Evolutionary conservation across 2,797 vertebrate species (phyloP).

Genomic region (Hephaestus fuliginosus): DNA sequence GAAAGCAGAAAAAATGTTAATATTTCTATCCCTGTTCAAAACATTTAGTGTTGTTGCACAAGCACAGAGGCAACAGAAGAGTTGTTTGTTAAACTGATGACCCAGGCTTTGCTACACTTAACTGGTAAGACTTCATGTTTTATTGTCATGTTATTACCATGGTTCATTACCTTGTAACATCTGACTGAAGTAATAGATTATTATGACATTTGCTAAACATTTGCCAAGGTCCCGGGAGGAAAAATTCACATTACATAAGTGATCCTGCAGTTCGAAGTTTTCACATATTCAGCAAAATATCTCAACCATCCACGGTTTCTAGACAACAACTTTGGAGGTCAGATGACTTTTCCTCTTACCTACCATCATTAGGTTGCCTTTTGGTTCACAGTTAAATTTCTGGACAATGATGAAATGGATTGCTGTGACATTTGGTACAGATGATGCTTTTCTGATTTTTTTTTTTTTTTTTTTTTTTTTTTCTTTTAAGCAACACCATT

Average conservation of each 20-base stretch:
- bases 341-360: neutral
- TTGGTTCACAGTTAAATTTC: neutral
- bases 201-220: neutral
- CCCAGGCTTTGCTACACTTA: neutral
- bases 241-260: neutral
- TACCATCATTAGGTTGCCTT: neutral
- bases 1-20: neutral
- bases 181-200: neutral
- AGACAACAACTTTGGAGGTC: too few relatives aligned
- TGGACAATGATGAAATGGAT: neutral
- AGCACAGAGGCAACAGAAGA: neutral
- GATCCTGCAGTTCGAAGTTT: neutral
- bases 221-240: neutral
- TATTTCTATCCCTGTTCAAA: neutral
- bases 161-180: neutral
- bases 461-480: too few relatives aligned
- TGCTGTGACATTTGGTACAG: neutral
- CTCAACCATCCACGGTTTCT: neutral
- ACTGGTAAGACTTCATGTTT: slow-evolving; percentile 10
- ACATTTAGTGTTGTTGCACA: neutral
- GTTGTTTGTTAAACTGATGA: neutral
- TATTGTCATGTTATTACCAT: neutral
- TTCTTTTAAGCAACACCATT: too few relatives aligned
- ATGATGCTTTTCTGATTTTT: neutral
- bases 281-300: neutral